Base-by-base conservation (phyloP, 2,797 vertebrate species). In the Buphagus erythrorhynchus region DNA sequence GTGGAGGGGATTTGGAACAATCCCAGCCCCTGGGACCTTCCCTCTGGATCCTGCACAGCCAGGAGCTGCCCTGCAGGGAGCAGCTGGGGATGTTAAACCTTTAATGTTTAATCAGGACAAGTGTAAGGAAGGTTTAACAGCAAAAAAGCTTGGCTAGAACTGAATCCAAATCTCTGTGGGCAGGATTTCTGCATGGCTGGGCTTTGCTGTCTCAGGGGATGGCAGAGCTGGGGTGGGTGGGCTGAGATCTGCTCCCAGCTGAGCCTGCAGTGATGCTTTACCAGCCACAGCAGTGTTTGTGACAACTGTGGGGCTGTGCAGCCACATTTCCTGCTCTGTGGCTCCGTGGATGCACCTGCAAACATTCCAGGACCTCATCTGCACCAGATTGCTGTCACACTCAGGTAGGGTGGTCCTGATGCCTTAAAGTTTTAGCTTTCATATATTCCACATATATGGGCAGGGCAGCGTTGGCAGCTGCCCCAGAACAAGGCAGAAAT, bases 181-280 rank as follows among this genome's bases (percentile, higher is more conserved):
- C 72, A 94, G 93, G 94, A 93, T 93, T 89, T 93, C 80, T 81
- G 77, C 77, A 6, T 33, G 80, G 7, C 83, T 86, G 79, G 88
- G 87, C 24, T 92, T 36, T 52, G 62, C 5, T 75, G 76, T 46
- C 25, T 29, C 69, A 75, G 92, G 80, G 62, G 31, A 45, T 45
- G 82, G 6, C 2, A 16, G 71, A 69, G 74, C 57, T 83, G 3
- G 0, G 62, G 19, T 33, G 7, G 26, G 4, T 35, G 35, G 71
- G 72, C 57, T 58, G 9, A 42, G 80, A 48, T 43, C 63, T 67
- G 43, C 65, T n/a, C 20, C 58, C 46, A 14, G 66, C 10, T 29
- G 55, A 78, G 57, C 43, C 42, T 31, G 58, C 31, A 33, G 8
- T 26, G 25, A 17, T 11, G 31, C 20, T 28, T 49, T 22, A 2